phyloP scores from a whole-genome alignment of 2,797 vertebrate species.

The Aldrovandia affinis region DNA sequence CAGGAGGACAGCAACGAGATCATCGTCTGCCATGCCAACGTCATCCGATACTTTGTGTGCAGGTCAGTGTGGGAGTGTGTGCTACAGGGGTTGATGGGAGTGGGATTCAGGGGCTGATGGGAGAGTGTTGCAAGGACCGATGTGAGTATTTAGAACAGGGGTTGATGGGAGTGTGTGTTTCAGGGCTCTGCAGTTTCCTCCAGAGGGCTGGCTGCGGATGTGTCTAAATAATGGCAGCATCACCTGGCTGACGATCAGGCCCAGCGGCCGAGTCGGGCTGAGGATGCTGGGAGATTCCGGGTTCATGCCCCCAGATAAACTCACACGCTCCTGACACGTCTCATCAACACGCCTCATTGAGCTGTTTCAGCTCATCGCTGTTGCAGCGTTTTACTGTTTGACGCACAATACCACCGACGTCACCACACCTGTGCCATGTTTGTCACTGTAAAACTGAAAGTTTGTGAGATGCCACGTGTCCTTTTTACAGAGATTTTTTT shows the following conservation, averaged over 20 bases:
- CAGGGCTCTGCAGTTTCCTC: constrained; percentile 95
- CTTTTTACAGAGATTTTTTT: not conserved
- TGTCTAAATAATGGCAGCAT: constrained; percentile 97
- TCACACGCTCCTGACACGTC: constrained; percentile 83
- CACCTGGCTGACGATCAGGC: constrained; percentile 92
- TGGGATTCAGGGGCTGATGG: too few relatives aligned
- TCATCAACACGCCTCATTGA: too few relatives aligned
- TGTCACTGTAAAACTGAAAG: too few relatives aligned
- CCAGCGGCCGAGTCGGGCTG: constrained; percentile 88
- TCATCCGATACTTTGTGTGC: constrained; percentile 98
- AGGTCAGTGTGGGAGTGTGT: constrained; percentile 79
- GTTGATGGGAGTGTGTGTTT: constrained; percentile 26
- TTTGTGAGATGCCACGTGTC: too few relatives aligned
- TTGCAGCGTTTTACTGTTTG: too few relatives aligned
- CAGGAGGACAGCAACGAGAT: constrained; percentile 97
- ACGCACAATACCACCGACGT: too few relatives aligned
- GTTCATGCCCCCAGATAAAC: constrained; percentile 95
- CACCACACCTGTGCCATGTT: too few relatives aligned
- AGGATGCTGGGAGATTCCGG: constrained; percentile 90
- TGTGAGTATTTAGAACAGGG: too few relatives aligned
- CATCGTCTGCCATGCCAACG: constrained; percentile 96
- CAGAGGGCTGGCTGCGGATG: constrained; percentile 94
- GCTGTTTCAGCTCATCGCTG: too few relatives aligned
- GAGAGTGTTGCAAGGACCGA: too few relatives aligned
- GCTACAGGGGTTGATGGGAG: too few relatives aligned